These are phyloP conservation scores for Amphiprion ocellaris DNA, from an alignment of 2,113 vertebrate species.

Conservation along the genomic window DNA sequence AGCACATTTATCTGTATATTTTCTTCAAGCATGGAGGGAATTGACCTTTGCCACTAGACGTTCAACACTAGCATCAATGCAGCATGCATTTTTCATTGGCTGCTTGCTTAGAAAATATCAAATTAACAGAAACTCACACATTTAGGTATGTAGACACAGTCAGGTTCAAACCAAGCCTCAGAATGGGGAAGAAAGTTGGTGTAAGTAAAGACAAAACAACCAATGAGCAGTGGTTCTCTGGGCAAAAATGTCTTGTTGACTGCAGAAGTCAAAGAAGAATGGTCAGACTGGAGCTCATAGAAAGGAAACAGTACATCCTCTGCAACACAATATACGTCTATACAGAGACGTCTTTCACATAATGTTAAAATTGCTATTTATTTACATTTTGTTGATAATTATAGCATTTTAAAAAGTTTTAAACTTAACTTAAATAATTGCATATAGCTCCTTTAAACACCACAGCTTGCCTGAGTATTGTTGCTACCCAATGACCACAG, in stretches of 20 bases:
- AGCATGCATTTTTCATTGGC: not conserved
- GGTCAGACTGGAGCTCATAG: not conserved
- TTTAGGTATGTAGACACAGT: not conserved
- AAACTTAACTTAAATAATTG: not conserved
- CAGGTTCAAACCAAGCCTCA: not conserved
- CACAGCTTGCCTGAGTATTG: not conserved
- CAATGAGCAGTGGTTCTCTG: not conserved
- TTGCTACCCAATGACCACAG: not conserved
- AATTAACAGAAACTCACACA: not conserved
- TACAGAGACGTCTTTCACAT: not conserved
- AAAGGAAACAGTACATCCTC: not conserved
- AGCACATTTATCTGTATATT: not conserved
- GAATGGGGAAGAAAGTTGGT: not conserved
- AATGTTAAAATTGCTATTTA: too few species aligned
- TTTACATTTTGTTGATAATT: not conserved
- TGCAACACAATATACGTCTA: too few species aligned
- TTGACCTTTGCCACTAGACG: constrained; percentile 24
- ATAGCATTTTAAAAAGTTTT: too few species aligned
- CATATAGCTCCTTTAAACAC: not conserved
- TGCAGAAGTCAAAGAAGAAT: not conserved
- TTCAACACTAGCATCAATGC: not conserved
- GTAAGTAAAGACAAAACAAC: not conserved
- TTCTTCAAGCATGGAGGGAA: constrained; percentile 15
- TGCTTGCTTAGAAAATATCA: not conserved
- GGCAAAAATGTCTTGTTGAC: not conserved